Evolutionary conservation across 2,113 vertebrate genomes (phyloP), one percentile per base, ranked within the genome.

Genomic region (Struthidea cinerea): DNA sequence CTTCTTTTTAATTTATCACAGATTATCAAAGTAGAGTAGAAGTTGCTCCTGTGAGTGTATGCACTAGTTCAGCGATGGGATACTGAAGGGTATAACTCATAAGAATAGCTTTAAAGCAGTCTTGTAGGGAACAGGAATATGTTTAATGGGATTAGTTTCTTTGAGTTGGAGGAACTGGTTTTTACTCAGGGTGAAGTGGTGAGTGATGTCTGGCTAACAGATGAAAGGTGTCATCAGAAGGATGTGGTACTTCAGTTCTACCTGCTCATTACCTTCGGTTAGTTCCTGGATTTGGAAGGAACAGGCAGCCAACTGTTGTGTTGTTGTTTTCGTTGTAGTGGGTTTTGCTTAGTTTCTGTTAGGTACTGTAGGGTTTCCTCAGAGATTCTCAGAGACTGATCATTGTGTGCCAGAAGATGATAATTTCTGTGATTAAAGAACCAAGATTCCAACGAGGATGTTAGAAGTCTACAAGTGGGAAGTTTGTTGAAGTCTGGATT

Each of bases 1-100:
- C 55, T 53, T 32, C 21, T 3, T 92, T 61, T 57, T 11, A 20
- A 1, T 77, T 88, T 73, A 39, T 69, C 17, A 57, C 20, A 61
- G n/a, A 46, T 70, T 74, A 67, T 78, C 4, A 8, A 73, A 84
- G 46, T 35, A 76, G 33, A 23, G 16, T 80, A 18, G 12, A 79
- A 77, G 42, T 53, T 0, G 1, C 18, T 86, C 2, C 2, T 88
- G 1, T n/a, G 22, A 60, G 5, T 13, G 3, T 53, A 24, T 49
- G 17, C 6, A 10, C 6, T 80, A n/a, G 26, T 61, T 80, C 26
- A 92, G 37, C 20, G 33, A 7, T 46, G 69, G 35, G 19, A 19
- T 84, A 10, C 27, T 87, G 47, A 70, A 67, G 53, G 8, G 3
- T 81, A 0, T 50, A 86, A 71, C 15, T 77, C 5, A 1, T 23